Evolutionary conservation across 2,888 invertebrate species (phyloP).

Genomic region (Noctua comes): DNA sequence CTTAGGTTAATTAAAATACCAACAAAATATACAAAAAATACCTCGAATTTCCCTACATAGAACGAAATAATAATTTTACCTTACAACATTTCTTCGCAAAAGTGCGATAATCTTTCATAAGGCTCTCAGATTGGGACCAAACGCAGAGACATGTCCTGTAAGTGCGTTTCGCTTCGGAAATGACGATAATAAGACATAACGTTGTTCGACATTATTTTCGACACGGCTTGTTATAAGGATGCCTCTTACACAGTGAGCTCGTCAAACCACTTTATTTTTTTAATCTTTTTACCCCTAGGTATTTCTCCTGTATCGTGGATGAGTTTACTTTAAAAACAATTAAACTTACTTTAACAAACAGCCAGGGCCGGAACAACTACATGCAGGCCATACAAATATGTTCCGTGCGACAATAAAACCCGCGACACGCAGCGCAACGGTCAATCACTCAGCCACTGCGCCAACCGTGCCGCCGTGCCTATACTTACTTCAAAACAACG

Average conservation of each 20-base stretch:
- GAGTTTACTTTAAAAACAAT: background rate
- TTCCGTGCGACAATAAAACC: background rate
- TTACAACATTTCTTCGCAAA: background rate
- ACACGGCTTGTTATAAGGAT: slow-evolving; percentile 10
- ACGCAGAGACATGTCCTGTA: background rate
- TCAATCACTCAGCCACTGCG: background rate
- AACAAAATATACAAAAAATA: no score
- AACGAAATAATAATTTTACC: background rate
- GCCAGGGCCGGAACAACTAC: no score
- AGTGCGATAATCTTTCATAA: background rate
- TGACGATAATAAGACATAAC: slow-evolving; percentile 11
- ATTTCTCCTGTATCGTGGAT: background rate
- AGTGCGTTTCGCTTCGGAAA: slow-evolving; percentile 5
- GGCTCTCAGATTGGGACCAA: background rate
- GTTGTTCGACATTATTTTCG: slow-evolving; percentile 17
- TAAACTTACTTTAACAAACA: background rate
- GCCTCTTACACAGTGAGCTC: background rate
- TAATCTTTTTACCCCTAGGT: background rate
- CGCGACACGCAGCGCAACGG: background rate
- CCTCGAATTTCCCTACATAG: background rate
- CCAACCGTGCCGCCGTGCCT: no score
- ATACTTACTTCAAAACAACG: background rate
- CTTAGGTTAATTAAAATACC: no score
- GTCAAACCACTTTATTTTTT: background rate
- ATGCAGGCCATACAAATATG: background rate